phyloP scores from a whole-genome alignment of 1,140 invertebrate species.

The Harpegnathos saltator region DNA sequence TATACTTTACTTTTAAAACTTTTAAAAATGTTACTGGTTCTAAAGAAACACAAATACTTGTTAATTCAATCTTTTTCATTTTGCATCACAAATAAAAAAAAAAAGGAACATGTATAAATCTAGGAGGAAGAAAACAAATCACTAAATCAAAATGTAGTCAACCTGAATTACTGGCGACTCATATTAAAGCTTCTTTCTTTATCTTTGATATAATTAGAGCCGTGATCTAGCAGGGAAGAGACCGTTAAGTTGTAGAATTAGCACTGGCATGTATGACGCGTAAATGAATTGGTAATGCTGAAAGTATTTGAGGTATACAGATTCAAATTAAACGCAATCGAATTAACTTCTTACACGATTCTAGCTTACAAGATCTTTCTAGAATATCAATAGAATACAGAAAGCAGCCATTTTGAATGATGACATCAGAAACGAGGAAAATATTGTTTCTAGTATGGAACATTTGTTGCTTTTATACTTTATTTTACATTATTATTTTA shows the following conservation, averaged over 20 bases:
- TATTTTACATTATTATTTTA: not conserved
- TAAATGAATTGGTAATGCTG: not conserved
- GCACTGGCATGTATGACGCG: not conserved
- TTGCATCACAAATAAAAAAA: not conserved
- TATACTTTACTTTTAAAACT: too few relatives aligned
- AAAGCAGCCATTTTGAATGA: not conserved
- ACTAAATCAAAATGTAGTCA: constrained; percentile 31
- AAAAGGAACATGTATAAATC: not conserved
- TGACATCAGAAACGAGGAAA: not conserved
- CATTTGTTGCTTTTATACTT: not conserved
- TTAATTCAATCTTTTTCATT: not conserved
- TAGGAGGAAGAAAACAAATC: not conserved
- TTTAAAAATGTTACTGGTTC: not conserved
- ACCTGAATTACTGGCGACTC: constrained; percentile 14
- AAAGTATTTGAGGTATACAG: too few relatives aligned
- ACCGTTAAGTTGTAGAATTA: not conserved
- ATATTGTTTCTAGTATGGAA: not conserved
- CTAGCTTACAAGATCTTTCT: not conserved
- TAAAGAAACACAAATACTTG: not conserved
- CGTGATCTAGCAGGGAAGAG: not conserved
- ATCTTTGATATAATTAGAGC: constrained; percentile 51
- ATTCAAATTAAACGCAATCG: not conserved
- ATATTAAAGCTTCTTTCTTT: constrained; percentile 41
- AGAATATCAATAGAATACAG: not conserved
- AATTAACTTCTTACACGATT: not conserved